Evolutionary conservation across 2,113 vertebrate genomes (phyloP), one percentile per base, ranked within the genome.

Genomic region (Callaeas wilsoni): DNA sequence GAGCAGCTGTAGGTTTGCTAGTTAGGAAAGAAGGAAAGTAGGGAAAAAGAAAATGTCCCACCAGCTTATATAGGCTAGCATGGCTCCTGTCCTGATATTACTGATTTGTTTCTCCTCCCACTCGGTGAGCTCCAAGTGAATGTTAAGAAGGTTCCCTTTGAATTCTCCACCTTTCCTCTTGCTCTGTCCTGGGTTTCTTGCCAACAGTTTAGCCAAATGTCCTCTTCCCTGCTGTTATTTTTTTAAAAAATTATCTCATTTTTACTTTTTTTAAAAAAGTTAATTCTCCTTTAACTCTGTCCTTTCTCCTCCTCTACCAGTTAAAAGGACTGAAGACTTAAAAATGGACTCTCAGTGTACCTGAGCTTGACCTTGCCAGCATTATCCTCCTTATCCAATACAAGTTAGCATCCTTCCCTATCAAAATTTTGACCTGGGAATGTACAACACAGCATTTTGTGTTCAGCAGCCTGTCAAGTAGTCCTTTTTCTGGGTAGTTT

Each of bases 151-250:
- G 73, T 77, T 96, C 35, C 56, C 39, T 68, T 87, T 87, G 69
- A 89, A 80, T 94, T 95, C 96, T 77, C 94, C 96, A 96, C 93
- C 94, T 97, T 97, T 97, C 95, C 89, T 96, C 59, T 78, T 75
- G 56, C 49, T 56, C 73, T 87, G 73, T 79, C 60, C 44, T 84
- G 91, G 86, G 56, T 93, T 33, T 75, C 65, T 56, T 89, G 95
- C 96, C 96, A 95, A 26, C 10, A 71, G 57, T 33, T 47, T 91
- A 42, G 80, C 55, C 39, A 86, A 93, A 84, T 55, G 55, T 55
- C 47, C 33, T 90, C 68, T 81, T 87, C 70, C 60, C 50, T 46
- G 59, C 20, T 67, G 69, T 30, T 23, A 16, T 11, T 6, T 23
- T 19, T 7, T 6, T 2, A n/a, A n/a, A n/a, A n/a, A n/a, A 35